Base-by-base conservation (phyloP, 2,797 vertebrate species). In the Orientallactaga sibirica region DNA sequence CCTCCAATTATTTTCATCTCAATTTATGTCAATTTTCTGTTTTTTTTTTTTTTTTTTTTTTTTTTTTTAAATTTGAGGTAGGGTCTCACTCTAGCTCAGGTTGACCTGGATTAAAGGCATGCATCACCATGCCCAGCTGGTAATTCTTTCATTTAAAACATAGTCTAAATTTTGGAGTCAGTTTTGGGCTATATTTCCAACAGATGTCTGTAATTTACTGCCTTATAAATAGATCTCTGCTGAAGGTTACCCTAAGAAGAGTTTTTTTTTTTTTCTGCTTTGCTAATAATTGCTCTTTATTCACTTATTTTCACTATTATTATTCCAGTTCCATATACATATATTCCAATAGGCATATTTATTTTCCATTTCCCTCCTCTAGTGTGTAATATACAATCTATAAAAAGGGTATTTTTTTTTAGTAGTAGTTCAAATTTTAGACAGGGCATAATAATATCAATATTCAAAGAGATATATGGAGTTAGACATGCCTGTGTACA, bases 201-300 rank as follows among this genome's bases (percentile, higher is more conserved):
- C 43, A 86, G 68, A 52, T 74, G 62, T 27, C 6, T 76, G 15
- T 88, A 55, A 12, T 90, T 93, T 37, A 83, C 8, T 87, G 2
- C 48, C 24, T 88, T 81, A 22, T 9, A n/a, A 81, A 66, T 41
- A 85, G 18, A 77, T 52, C 5, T 27, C 43, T 93, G 20, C 3
- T 93, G 37, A 90, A 64, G 14, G 71, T 68, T 85, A 19, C 43
- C 81, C 0, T 86, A 91, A 79, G 33, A 94, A 89, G 3, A 80
- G 0, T 1, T 1, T 16, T 14, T 68, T 90, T 78, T 84, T 73
- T 64, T 70, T 20, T 77, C 92, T n/a, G 6, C 61, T 77, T 94
- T n/a, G 6, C 61, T 33, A 88, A 90, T 8, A 62, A 84, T 93
- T 93, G 71, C 33, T 84, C n/a, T 37, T 91, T 25, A 73, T 92